These are phyloP conservation scores for Nothobranchius furzeri DNA, from an alignment of 2,113 vertebrate genomes.

Conservation along the genomic window DNA sequence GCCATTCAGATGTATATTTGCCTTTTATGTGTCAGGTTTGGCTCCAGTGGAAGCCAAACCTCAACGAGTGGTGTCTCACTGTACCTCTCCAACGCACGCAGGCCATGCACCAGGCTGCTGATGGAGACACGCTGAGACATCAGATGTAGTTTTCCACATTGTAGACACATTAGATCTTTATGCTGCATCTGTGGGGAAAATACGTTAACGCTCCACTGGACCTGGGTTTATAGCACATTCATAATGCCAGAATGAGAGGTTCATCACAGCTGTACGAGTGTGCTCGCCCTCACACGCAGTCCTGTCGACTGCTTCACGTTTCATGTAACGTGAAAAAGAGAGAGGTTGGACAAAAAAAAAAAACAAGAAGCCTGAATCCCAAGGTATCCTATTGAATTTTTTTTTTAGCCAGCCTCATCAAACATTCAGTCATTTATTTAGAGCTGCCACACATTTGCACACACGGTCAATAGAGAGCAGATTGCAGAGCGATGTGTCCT, in stretches of 20 bases:
- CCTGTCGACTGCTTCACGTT: conserved; percentile 25
- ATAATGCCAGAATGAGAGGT: conserved; percentile 32
- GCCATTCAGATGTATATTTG: no score
- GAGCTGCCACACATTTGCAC: neutral
- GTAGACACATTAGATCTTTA: conserved; percentile 38
- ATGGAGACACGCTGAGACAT: conserved; percentile 31
- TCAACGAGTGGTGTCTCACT: neutral
- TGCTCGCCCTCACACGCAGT: conserved; percentile 24
- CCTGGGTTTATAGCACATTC: conserved; percentile 35
- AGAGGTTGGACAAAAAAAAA: neutral
- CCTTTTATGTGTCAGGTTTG: no score
- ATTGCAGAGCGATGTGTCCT: neutral
- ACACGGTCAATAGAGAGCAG: neutral
- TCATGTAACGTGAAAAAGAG: conserved; percentile 4
- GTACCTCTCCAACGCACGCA: conserved; percentile 22
- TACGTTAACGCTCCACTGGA: conserved; percentile 36
- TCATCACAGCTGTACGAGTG: conserved; percentile 38
- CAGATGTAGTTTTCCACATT: conserved; percentile 51
- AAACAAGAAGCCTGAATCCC: neutral
- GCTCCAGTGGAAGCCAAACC: no score
- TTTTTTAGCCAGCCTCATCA: neutral
- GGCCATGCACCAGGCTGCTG: neutral
- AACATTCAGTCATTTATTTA: conserved; percentile 14
- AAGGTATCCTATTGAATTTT: neutral
- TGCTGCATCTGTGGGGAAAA: conserved; percentile 50